These are phyloP conservation scores for Allolobophora icterica DNA, from an alignment of 2,888 invertebrate genomes.

Conservation along the genomic window DNA sequence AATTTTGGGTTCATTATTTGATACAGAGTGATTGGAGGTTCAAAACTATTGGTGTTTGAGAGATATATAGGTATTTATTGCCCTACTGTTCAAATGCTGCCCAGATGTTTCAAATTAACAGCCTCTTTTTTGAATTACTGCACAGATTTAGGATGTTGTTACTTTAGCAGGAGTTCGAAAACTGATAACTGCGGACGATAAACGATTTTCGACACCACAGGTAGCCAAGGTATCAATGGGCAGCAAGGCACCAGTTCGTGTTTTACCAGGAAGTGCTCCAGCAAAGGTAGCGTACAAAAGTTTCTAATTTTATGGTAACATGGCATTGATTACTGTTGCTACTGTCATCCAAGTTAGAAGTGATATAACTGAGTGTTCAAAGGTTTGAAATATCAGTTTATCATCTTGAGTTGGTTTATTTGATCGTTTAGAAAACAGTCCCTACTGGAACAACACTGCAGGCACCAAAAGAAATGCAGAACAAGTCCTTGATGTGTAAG, in stretches of 20 bases:
- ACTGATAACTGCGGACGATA: neutral
- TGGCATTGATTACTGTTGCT: neutral
- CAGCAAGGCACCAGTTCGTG: neutral
- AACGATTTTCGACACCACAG: constrained; percentile 20
- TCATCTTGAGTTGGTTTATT: neutral
- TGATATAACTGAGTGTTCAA: neutral
- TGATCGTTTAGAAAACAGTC: neutral
- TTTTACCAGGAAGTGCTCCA: neutral
- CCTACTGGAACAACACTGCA: neutral
- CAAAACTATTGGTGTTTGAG: neutral
- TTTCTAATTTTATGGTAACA: neutral
- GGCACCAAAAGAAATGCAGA: constrained; percentile 29
- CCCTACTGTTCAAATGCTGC: neutral
- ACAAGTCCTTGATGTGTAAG: constrained; percentile 42
- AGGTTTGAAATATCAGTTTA: neutral
- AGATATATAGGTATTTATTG: neutral
- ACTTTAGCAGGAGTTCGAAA: constrained; percentile 6
- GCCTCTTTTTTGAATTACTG: neutral
- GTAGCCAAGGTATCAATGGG: neutral
- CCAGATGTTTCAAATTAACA: neutral
- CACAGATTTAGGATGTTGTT: neutral
- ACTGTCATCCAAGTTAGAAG: neutral
- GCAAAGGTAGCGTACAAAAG: neutral
- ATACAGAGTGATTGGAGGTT: neutral
- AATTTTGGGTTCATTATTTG: neutral